Base-by-base conservation (phyloP, 2,113 vertebrate genomes). In the Syngnathus scovelli region DNA sequence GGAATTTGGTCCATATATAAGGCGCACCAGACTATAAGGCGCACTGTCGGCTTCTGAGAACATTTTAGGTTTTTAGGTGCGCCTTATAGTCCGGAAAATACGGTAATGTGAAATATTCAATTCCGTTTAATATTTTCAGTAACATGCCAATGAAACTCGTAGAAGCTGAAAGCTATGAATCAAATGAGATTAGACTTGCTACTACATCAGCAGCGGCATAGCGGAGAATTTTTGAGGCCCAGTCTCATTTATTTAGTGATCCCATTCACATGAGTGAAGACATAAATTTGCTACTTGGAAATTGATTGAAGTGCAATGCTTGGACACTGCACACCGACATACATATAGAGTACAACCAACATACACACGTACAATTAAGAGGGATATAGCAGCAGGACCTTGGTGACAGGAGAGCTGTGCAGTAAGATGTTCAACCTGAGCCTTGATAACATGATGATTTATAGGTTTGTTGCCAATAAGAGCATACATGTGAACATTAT, bases 121-220 rank as follows among this genome's bases (percentile, higher is more conserved):
- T 33, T 33, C 27, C 3, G 3, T 33, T n/a, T 19, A 4, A 49
- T 49, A n/a, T 49, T 49, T 49, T n/a, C 0, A n/a, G 19, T 3
- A 4, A n/a, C 49, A 51, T 48, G 5, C 15, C 2, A 6, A 3
- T 51, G 19, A 51, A n/a, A n/a, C 7, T 46, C 13, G 27, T 46
- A 46, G 44, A 46, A 46, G 43, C 44, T 12, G 71, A 0, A 54
- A 60, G 74, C 27, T 6, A 49, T 67, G 66, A 80, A 82, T 81
- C 3, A 71, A 62, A 8, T 19, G 56, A 64, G 1, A 27, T 23
- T 1, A 33, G 71, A 70, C 54, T 16, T 43, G 78, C 78, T 70
- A 75, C 72, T 49, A 33, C 27, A 58, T 85, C 78, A 54, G 81
- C 84, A 78, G 43, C 61, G 59, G 67, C 3, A 37, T 55, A 60